Evolutionary conservation across 1,140 invertebrate genomes (phyloP), one percentile per base, ranked within the genome.

Genomic region (Neodiprion pinetum): DNA sequence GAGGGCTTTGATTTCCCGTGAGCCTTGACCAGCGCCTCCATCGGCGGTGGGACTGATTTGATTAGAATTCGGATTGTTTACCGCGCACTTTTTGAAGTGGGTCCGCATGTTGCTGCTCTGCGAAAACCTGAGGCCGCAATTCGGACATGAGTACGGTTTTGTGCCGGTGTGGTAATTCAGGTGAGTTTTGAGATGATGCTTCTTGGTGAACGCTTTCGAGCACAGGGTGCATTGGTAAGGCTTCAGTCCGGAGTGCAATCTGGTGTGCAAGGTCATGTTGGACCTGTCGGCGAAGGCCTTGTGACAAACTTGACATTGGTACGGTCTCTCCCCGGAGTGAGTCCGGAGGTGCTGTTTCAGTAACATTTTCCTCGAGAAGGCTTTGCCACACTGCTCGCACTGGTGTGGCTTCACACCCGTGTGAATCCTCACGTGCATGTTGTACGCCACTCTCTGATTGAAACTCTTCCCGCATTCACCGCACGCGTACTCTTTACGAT

Each of bases 211-310:
- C 3, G 95, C 93, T 76, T 97, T 95, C 5, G 93, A 91, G 82
- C 96, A 98, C 1, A 96, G 85, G 1, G 91, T 92, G 81, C 96
- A 98, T 40, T 94, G 92, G 84, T 97, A 98, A 0, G 96, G 96
- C 79, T 96, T 95, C 47, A 96, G 92, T 48, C 94, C 94, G 72
- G 93, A 93, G 80, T 96, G 95, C 7, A 96, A 85, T 72, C 94
- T 88, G 76, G 93, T 91, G 86, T 96, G 95, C 10, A 95, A 86
- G 7, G 93, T 95, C 93, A 96, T 94, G 82, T 96, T 96, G 66
- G 94, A 95, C 70, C 94, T 87, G 83, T 96, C 95, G 5, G 94
- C 95, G 83, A 97, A 96, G 0, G 92, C 90, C 82, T 93, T 93
- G 74, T 92, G 91, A 78, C 92, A 93, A 75, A 92, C 90, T 50